Evolutionary conservation across 2,113 vertebrate genomes (phyloP).

Genomic region (Leptocoma aspasia): DNA sequence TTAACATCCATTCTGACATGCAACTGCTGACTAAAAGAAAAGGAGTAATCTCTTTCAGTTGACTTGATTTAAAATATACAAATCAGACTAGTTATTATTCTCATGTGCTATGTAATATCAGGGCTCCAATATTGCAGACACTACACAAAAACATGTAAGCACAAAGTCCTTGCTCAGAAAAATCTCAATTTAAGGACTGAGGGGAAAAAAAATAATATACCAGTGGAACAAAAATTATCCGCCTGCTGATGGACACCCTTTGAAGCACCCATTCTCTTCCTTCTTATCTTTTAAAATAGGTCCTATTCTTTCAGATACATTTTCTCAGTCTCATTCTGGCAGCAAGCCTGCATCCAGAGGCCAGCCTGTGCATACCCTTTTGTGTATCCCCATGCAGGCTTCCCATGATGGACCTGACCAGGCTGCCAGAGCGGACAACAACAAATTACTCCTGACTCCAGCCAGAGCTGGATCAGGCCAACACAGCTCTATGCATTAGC

Average conservation of each 20-base stretch:
- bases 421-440: background rate
- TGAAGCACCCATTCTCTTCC: background rate
- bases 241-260: background rate
- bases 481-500: background rate
- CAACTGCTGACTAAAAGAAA: background rate
- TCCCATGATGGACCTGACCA: background rate
- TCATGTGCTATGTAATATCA: background rate
- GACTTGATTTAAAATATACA: background rate
- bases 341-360: background rate
- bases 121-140: background rate
- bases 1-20: background rate
- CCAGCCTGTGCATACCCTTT: background rate
- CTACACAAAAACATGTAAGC: background rate
- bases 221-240: background rate
- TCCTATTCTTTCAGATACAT: background rate
- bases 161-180: background rate
- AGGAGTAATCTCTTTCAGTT: background rate
- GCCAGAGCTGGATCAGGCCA: background rate
- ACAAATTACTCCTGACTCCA: background rate
- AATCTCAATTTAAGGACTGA: background rate
- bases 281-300: background rate
- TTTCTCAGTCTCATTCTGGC: background rate
- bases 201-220: background rate
- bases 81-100: background rate
- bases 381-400: background rate